Evolutionary conservation across 2,888 invertebrate species (phyloP), one percentile per base, ranked within the genome.

Genomic region (Caenorhabditis sp.): DNA sequence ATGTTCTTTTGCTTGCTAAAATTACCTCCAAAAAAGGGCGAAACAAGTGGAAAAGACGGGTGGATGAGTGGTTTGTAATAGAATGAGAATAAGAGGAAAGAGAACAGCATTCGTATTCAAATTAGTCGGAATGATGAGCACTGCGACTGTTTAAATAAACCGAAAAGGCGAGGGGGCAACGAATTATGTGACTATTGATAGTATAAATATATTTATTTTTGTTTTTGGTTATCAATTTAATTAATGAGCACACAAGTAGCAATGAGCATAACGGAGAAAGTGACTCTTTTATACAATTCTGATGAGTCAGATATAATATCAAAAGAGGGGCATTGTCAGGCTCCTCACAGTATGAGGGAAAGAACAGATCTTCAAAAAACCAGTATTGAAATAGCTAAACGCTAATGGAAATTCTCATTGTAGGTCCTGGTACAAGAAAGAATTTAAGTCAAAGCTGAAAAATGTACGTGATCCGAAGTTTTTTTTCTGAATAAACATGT

Each of bases 21-120:
- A 43, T 43, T 43, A 43, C 43, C 43, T 14, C 3, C 5, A 43
- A 43, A 43, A 43, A 43, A 43, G 43, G 17, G 43, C 43, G 17
- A 12, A 43, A 43, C 43, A 43, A 43, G 43, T 43, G 43, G 43
- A 43, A 43, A 43, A 43, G 43, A 43, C 43, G 43, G 43, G 43
- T 43, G 43, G 43, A 43, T 43, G 43, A 43, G 43, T 43, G 43
- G 43, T 43, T 43, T 43, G 43, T 43, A 43, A 43, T 43, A 43
- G 43, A 14, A 43, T 43, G 43, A 43, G 43, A 43, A 43, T 17
- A 43, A 17, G 43, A 43, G 43, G 17, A 14, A 43, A 17, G 17
- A 43, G 43, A 43, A 43, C 43, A 43, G 43, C 14, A 43, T 43
- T 43, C 43, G 43, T 43, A 43, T 43, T 43, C 43, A 43, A 43